These are phyloP conservation scores for Brachymystax lenok DNA, from an alignment of 2,797 vertebrate species.

Conservation along the genomic window DNA sequence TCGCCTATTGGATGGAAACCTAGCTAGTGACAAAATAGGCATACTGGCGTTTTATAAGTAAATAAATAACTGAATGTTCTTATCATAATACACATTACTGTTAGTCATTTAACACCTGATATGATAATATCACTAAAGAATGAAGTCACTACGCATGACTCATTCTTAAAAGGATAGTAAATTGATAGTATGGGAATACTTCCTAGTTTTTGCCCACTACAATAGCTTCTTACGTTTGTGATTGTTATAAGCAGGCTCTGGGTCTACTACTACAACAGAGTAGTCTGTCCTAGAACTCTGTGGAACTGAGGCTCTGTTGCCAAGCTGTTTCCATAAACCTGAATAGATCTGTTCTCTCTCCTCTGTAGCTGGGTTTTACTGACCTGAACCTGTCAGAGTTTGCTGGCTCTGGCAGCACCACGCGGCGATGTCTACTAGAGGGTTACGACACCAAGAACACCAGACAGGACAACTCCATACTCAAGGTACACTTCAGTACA, in stretches of 20 bases:
- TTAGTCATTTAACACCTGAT: constrained; percentile 1
- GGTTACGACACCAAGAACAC: constrained; percentile 97
- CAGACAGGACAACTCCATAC: constrained; percentile 98
- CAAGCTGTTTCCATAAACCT: no score
- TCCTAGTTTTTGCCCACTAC: not conserved
- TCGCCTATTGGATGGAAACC: no score
- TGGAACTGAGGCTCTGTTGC: not conserved
- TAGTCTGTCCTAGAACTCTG: not conserved
- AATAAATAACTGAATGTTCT: constrained; percentile 17
- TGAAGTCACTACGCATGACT: not conserved
- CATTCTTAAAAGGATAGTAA: not conserved
- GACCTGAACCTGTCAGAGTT: constrained; percentile 97
- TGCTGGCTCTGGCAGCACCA: constrained; percentile 93
- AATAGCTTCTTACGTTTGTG: not conserved
- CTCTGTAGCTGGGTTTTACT: constrained; percentile 90
- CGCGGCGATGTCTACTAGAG: constrained; percentile 91
- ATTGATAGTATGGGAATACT: not conserved
- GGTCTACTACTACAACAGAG: not conserved
- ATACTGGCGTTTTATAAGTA: constrained; percentile 1
- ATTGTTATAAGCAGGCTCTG: not conserved
- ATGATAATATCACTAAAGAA: not conserved
- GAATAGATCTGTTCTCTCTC: not conserved
- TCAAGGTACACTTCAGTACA: constrained; percentile 82
- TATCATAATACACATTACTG: constrained; percentile 33
- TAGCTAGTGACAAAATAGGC: not conserved